Evolutionary conservation across 1,140 invertebrate genomes (phyloP), one percentile per base, ranked within the genome.

Genomic region (Eriocheir sinensis): DNA sequence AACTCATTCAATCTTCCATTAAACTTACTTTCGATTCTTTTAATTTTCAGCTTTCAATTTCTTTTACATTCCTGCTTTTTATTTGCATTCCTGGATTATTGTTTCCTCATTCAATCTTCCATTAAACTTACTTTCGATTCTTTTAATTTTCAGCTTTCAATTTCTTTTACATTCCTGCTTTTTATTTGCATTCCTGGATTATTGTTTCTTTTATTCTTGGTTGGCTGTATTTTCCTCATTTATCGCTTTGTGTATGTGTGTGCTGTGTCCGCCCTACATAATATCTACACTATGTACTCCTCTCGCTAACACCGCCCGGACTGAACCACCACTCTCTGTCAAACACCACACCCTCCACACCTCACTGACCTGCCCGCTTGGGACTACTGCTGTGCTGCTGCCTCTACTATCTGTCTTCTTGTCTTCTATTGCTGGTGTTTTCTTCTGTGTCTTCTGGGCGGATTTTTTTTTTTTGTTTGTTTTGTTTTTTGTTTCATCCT

Each of bases 261-360:
- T 72, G 60, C 60, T 72, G 60, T 21, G n/a, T n/a, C n/a, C n/a
- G n/a, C n/a, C n/a, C 21, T 21, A 21, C 6, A 27, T 72, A 72
- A 72, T 72, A 21, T 72, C 60, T 72, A 72, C 60, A 72, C 60
- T 72, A 72, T n/a, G n/a, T 72, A 72, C 60, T 72, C 27, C 60
- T 72, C 27, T 72, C 8, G 8, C 60, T n/a, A 72, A 0, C n/a
- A n/a, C 60, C n/a, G n/a, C n/a, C n/a, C n/a, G n/a, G n/a, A n/a
- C n/a, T n/a, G n/a, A n/a, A n/a, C 60, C 27, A 72, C 60, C 8
- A 72, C 60, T 72, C 2, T n/a, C n/a, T n/a, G n/a, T n/a, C n/a
- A n/a, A n/a, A n/a, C n/a, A n/a, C n/a, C n/a, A n/a, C n/a, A n/a
- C n/a, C n/a, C n/a, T n/a, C n/a, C n/a, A n/a, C n/a, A n/a, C n/a